Percentiles rank a stretch among this genome's conserved stretches.
These are phyloP conservation scores for Odontesthes bonariensis DNA, from an alignment of 2,113 vertebrate species.

Conservation along the genomic window DNA sequence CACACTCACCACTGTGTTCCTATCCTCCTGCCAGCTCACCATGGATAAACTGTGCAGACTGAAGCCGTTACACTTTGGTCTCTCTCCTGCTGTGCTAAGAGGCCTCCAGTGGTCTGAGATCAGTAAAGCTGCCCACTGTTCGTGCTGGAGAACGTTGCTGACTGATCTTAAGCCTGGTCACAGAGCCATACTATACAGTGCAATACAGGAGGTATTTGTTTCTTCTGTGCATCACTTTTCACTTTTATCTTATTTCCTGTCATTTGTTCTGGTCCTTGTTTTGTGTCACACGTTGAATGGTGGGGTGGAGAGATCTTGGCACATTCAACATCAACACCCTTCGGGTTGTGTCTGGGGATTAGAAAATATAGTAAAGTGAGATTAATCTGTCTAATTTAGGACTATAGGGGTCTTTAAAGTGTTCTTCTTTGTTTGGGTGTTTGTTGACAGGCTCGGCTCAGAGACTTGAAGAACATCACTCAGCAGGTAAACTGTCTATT, in stretches of 20 bases:
- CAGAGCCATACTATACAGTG: constrained; percentile 82
- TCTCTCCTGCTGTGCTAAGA: constrained; percentile 82
- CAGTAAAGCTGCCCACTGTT: constrained; percentile 74
- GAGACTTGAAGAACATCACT: constrained; percentile 55
- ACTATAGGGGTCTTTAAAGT: not conserved
- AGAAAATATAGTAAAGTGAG: not conserved
- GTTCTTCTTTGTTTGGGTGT: constrained; percentile 20
- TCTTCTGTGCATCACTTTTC: constrained; percentile 9
- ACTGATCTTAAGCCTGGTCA: constrained; percentile 83
- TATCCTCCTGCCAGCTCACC: constrained; percentile 74
- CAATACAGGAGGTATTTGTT: constrained; percentile 83
- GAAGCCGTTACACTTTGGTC: constrained; percentile 82
- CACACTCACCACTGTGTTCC: constrained; percentile 19
- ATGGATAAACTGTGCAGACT: constrained; percentile 79
- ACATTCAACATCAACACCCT: not conserved
- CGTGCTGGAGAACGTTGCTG: constrained; percentile 84
- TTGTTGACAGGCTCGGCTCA: constrained; percentile 67
- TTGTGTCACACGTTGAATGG: not conserved
- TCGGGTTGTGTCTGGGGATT: not conserved
- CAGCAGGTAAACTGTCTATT: constrained; percentile 83
- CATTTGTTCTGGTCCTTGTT: not conserved
- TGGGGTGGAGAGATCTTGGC: not conserved
- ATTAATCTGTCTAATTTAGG: not conserved
- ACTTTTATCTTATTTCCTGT: constrained; percentile 7
- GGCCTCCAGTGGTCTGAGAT: constrained; percentile 73